Evolutionary conservation across 1,140 invertebrate genomes (phyloP), one percentile per base, ranked within the genome.

Genomic region (Achroia grisella): DNA sequence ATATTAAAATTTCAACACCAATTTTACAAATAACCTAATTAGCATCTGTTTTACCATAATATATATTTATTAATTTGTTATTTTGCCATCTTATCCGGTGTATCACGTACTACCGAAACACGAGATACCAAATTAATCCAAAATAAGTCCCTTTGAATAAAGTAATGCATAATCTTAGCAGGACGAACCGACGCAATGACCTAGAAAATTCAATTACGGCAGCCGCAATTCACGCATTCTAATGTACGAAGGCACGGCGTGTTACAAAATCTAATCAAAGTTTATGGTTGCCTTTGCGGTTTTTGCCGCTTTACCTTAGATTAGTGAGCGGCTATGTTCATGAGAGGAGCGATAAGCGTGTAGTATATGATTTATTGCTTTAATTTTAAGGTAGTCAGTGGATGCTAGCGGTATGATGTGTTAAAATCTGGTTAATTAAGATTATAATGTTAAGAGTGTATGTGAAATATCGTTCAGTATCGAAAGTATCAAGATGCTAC

Each of bases 191-290:
- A 52, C 43, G 69, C 69, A 71, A 79, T 80, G 79, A 74, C 67
- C 72, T 74, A 78, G 75, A 80, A 80, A 80, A 83, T 80, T 78
- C 76, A 83, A 83, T 83, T 83, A 75, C 65, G 50, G 35, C 40
- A 46, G 68, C 52, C 60, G 62, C 66, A 64, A 83, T 80, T 77
- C 79, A 73, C 73, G 79, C 74, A 83, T 83, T 83, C 74, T 80
- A 83, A 83, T 83, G 74, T 79, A 62, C 66, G 61, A 42, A 51
- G 63, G 56, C 49, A 62, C 49, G 52, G 69, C 65, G 71, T 70
- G 69, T 75, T 73, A 73, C 77, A 64, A 65, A 79, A 82, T 79
- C 79, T 83, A 83, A 83, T 83, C 79, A 80, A 83, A 83, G 69
- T 83, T 83, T 83, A 83, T 77, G 74, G 74, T 59, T 59, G 65